Evolutionary conservation across 2,797 vertebrate genomes (phyloP).

Genomic region (Eidolon dupreanum): DNA sequence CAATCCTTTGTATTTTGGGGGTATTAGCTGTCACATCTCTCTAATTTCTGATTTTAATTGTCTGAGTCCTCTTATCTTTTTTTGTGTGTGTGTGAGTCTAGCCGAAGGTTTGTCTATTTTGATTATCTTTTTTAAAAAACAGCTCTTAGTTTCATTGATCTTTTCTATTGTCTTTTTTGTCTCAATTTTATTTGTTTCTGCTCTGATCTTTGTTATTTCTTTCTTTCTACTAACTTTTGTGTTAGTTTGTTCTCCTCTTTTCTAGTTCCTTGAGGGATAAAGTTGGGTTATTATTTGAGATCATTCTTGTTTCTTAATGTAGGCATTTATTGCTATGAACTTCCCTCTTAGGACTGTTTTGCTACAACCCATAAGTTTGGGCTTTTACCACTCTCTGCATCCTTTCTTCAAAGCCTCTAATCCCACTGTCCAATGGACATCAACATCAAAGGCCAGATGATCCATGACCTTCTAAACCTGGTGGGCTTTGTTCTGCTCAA

Average conservation of each 20-base stretch:
- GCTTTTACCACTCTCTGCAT: conserved; percentile 14
- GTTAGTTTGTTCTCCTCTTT: not conserved
- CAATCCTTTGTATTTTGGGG: not conserved
- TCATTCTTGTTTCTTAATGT: not conserved
- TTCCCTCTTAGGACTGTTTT: not conserved
- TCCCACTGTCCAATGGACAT: conserved; percentile 93
- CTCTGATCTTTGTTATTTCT: not conserved
- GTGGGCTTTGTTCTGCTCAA: conserved; percentile 93
- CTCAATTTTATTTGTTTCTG: not conserved
- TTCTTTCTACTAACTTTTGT: not conserved
- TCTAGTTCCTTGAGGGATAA: not conserved
- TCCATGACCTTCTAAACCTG: conserved; percentile 94
- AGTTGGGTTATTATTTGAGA: not conserved
- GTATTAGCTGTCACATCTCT: not conserved
- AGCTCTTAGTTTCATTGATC: not conserved
- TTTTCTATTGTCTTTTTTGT: not conserved
- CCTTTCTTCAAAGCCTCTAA: conserved; percentile 89
- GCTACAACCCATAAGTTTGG: not conserved
- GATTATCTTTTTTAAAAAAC: not conserved
- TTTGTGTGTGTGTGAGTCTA: not conserved
- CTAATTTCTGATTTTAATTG: not conserved
- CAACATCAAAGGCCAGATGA: conserved; percentile 96
- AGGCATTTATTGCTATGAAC: not conserved
- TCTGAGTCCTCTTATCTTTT: not conserved
- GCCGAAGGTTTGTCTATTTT: not conserved